These are phyloP conservation scores for Pseudoatta argentina DNA, from an alignment of 1,140 invertebrate species.

Conservation along the genomic window DNA sequence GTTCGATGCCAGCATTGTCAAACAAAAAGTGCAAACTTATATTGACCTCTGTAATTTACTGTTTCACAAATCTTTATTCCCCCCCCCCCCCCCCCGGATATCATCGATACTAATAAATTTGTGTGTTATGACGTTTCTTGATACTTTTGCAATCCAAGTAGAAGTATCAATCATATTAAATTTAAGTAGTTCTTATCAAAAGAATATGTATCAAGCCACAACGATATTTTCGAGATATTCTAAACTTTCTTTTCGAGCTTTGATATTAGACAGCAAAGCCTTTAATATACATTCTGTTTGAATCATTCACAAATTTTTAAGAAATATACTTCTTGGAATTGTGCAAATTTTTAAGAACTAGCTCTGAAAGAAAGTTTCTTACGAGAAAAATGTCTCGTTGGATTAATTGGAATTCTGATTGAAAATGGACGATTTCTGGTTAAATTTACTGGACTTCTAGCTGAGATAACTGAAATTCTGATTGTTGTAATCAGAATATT, in stretches of 20 bases:
- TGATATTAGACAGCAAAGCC: neutral
- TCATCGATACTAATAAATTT: neutral
- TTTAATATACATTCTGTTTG: neutral
- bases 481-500: too few species aligned
- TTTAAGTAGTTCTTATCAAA: neutral
- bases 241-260: neutral
- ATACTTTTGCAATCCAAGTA: neutral
- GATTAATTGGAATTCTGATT: too few species aligned
- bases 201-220: too few species aligned
- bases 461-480: too few species aligned
- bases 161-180: neutral
- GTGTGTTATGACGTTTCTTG: neutral
- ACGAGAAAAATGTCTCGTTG: too few species aligned
- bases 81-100: neutral
- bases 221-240: conserved; percentile 11
- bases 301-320: neutral
- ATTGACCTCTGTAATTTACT: neutral
- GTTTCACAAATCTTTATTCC: conserved; percentile 4
- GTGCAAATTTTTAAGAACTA: neutral
- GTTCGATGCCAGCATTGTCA: neutral
- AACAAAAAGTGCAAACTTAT: neutral
- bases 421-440: too few species aligned
- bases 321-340: neutral
- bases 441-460: too few species aligned
- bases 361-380: neutral